A percentile compares a stretch with the other conserved stretches of the same genome.
Evolutionary conservation across 2,888 invertebrate genomes (phyloP).

Genomic region (Pemphredon lugubris): DNA sequence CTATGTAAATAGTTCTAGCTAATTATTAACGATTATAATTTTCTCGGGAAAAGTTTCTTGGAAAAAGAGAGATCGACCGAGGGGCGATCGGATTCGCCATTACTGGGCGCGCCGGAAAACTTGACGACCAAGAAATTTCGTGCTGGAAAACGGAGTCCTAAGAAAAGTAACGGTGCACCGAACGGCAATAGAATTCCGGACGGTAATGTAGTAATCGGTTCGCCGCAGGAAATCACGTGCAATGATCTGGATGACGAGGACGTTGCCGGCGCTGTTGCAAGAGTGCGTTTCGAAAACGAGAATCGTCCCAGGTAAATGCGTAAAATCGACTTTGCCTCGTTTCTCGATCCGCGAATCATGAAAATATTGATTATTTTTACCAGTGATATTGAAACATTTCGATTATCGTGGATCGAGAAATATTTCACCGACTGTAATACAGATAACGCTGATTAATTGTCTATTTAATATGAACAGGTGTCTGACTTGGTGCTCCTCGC

Average conservation of each 20-base stretch:
- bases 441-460: background rate
- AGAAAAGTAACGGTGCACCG: conserved; percentile 21
- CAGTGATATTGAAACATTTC: no score
- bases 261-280: conserved; percentile 28
- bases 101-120: conserved; percentile 6
- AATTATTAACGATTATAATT: background rate
- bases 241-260: conserved; percentile 48
- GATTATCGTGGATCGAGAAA: background rate
- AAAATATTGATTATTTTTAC: no score
- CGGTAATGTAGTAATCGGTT: conserved; percentile 56
- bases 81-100: background rate
- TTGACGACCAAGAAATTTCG: conserved; percentile 12
- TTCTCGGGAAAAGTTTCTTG: no score
- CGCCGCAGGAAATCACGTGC: conserved; percentile 48
- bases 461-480: conserved; percentile 12
- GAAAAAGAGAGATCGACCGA: no score
- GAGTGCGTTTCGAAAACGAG: conserved; percentile 64
- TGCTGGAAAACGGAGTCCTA: conserved; percentile 5
- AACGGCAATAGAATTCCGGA: conserved; percentile 28
- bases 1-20: background rate
- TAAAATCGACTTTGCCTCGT: background rate
- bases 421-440: background rate
- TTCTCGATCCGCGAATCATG: no score
- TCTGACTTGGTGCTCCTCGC: conserved; percentile 33
- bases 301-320: conserved; percentile 44